Evolutionary conservation across 2,797 vertebrate genomes (phyloP).

Genomic region (Anabas testudineus): DNA sequence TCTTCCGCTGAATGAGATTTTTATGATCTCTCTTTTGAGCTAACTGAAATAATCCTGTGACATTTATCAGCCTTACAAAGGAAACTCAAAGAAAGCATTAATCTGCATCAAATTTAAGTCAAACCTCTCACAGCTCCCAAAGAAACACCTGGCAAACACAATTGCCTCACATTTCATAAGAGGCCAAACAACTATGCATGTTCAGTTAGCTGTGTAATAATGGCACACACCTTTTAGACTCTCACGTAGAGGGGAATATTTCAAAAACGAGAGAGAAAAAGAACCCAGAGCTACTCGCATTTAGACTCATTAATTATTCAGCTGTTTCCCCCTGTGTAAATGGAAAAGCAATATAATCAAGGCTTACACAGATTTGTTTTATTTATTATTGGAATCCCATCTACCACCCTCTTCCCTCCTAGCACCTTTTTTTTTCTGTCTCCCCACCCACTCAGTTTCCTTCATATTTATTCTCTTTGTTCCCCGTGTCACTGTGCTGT

Average conservation of each 20-base stretch:
- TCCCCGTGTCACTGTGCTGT: slow-evolving; percentile 28
- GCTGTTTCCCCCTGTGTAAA: slow-evolving; percentile 46
- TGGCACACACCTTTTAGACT: slow-evolving; percentile 15
- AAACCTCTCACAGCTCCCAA: background rate
- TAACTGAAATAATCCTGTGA: background rate
- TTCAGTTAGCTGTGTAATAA: slow-evolving; percentile 31
- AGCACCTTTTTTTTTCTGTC: slow-evolving; percentile 8
- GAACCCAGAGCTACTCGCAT: slow-evolving; percentile 33
- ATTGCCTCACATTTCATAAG: too few species aligned
- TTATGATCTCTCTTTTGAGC: background rate
- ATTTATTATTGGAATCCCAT: slow-evolving; percentile 48
- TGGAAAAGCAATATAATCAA: slow-evolving; percentile 56
- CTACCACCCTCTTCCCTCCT: slow-evolving; percentile 24
- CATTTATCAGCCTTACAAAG: background rate
- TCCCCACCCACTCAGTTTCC: slow-evolving; percentile 26
- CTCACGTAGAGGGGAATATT: slow-evolving; percentile 28
- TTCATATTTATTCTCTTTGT: slow-evolving; percentile 51
- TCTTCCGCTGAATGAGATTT: slow-evolving; percentile 1
- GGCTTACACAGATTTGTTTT: slow-evolving; percentile 34
- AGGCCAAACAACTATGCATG: slow-evolving; percentile 1
- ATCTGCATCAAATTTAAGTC: background rate
- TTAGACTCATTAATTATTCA: slow-evolving; percentile 72
- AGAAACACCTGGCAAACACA: background rate
- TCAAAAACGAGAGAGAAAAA: slow-evolving; percentile 29
- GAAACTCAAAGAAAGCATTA: slow-evolving; percentile 18